Conservation (phyloP, 2,888 invertebrate genomes). For the Plebejus anna region DNA sequence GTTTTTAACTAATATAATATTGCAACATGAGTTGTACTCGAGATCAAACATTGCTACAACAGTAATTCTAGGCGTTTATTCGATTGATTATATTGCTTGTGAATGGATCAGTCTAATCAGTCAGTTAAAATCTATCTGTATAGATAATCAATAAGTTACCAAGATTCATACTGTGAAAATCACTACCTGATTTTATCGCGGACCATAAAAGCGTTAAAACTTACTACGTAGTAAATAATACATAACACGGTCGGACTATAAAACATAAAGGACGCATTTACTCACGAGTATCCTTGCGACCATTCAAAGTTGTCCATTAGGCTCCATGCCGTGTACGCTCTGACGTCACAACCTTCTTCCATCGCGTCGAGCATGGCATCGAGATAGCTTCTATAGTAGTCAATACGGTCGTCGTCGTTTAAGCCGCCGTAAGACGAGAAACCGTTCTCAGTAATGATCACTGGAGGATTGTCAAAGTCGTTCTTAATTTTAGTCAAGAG, state of each 20-base stretch:
- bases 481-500: conserved; percentile 67
- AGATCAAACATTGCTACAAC: no score
- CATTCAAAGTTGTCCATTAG: conserved; percentile 83
- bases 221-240: not conserved
- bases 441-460: conserved; percentile 80
- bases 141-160: not conserved
- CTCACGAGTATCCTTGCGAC: conserved; percentile 73
- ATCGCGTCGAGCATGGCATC: conserved; percentile 57
- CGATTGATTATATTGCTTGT: no score
- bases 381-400: conserved; percentile 56
- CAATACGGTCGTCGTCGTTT: conserved; percentile 59
- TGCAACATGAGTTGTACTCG: no score
- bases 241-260: not conserved
- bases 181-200: not conserved
- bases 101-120: no score
- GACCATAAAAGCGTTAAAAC: not conserved
- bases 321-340: conserved; percentile 78
- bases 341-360: conserved; percentile 58
- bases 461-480: conserved; percentile 68
- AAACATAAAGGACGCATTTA: conserved; percentile 30
- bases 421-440: conserved; percentile 44
- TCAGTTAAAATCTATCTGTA: not conserved
- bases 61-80: no score
- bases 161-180: not conserved
- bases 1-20: no score